phyloP scores from a whole-genome alignment of 2,113 vertebrate genomes.

The Dipodomys merriami region DNA sequence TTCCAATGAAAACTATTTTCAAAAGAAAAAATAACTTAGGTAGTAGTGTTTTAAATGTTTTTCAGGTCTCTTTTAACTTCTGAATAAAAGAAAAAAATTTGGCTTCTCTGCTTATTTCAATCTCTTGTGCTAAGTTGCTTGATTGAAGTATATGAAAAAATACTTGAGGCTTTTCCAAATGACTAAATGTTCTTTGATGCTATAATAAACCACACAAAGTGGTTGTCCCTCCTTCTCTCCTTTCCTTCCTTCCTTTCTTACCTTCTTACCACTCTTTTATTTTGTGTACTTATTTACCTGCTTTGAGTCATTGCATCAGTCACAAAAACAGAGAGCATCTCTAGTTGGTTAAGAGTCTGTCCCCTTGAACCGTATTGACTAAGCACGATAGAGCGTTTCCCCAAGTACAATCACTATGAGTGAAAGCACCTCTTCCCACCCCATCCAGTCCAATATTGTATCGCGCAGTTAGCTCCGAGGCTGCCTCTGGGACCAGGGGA shows the following conservation, averaged over 20 bases:
- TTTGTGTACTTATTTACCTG: too few relatives aligned
- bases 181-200: background rate
- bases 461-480: too few relatives aligned
- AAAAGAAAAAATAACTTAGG: slow-evolving; percentile 15
- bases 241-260: background rate
- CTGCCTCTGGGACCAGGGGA: too few relatives aligned
- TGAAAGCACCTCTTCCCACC: too few relatives aligned
- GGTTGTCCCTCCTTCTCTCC: too few relatives aligned
- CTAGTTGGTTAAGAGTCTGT: too few relatives aligned
- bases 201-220: background rate
- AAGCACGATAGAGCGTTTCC: too few relatives aligned
- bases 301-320: too few relatives aligned
- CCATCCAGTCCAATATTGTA: too few relatives aligned
- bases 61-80: background rate
- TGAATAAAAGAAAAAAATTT: background rate
- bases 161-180: background rate
- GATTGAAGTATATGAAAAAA: background rate
- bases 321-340: too few relatives aligned
- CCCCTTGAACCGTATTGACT: too few relatives aligned
- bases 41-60: background rate
- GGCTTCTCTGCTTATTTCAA: background rate
- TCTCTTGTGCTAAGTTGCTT: background rate
- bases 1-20: background rate
- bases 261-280: background rate
- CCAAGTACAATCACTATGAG: too few relatives aligned